A percentile compares a stretch with the other conserved stretches of the same genome.
phyloP scores from a whole-genome alignment of 2,888 invertebrate species.

The Agonum fuliginosum region DNA sequence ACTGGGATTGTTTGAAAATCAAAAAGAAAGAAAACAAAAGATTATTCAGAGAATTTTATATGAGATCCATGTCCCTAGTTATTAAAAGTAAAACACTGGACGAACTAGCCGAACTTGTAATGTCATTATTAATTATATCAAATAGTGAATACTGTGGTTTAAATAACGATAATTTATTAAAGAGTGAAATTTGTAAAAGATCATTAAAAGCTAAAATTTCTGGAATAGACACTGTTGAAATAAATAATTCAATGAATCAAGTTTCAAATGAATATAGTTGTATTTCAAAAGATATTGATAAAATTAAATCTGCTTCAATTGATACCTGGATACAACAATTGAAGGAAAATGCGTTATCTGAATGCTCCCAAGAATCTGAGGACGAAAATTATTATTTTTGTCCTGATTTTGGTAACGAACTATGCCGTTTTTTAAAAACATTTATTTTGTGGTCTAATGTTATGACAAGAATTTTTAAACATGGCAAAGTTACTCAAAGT shows the following conservation, averaged over 20 bases:
- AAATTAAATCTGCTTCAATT: not conserved
- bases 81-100: not conserved
- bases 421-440: conserved; percentile 2
- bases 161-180: not conserved
- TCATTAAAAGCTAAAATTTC: not conserved
- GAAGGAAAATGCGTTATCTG: not conserved
- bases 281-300: not conserved
- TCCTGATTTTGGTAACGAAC: not conserved
- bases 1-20: not conserved
- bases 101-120: not conserved
- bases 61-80: not conserved
- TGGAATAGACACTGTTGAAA: not conserved
- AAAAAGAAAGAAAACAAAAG: not conserved
- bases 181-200: not conserved
- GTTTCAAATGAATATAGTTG: not conserved
- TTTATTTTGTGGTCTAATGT: conserved; percentile 2
- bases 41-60: not conserved
- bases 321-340: not conserved
- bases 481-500: not conserved
- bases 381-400: not conserved
- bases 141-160: not conserved
- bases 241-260: no score
- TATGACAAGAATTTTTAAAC: not conserved
- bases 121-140: not conserved
- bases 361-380: not conserved